phyloP scores from a whole-genome alignment of 2,888 invertebrate genomes.

The Xestia sexstrigata region DNA sequence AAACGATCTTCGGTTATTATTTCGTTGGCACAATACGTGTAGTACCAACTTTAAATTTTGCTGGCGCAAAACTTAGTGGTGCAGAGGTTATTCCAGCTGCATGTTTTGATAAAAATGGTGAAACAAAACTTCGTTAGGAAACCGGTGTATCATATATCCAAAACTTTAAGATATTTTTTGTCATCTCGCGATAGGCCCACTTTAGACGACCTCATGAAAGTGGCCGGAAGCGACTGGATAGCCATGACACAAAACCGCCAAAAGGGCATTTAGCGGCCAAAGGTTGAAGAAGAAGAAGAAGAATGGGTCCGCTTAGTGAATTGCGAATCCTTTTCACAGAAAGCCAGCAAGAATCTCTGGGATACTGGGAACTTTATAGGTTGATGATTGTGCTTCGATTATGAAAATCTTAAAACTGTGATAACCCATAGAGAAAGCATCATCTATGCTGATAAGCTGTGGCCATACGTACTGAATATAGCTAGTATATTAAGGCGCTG shows the following conservation, averaged over 20 bases:
- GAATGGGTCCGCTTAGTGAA: not conserved
- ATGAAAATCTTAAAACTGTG: slow-evolving; percentile 7
- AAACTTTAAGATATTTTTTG: too few relatives aligned
- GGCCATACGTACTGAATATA: not conserved
- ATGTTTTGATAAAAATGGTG: not conserved
- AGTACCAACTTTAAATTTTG: not conserved
- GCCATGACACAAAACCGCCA: too few relatives aligned
- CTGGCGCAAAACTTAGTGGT: too few relatives aligned
- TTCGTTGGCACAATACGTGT: not conserved
- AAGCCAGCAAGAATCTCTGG: not conserved
- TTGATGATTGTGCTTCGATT: not conserved
- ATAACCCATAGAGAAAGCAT: not conserved
- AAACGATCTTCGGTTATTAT: not conserved
- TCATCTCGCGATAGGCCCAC: too few relatives aligned
- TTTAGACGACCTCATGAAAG: too few relatives aligned
- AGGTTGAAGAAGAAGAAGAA: too few relatives aligned
- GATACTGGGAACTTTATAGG: not conserved
- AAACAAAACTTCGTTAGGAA: not conserved
- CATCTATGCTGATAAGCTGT: not conserved
- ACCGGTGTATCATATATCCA: not conserved
- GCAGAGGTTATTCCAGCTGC: not conserved
- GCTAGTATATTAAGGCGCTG: not conserved
- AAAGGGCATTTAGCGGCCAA: too few relatives aligned
- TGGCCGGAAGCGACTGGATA: too few relatives aligned
- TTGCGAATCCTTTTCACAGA: not conserved